phyloP scores from a whole-genome alignment of 64 coral and sea anemone genomes.

The Catalaphyllia jardinei region DNA sequence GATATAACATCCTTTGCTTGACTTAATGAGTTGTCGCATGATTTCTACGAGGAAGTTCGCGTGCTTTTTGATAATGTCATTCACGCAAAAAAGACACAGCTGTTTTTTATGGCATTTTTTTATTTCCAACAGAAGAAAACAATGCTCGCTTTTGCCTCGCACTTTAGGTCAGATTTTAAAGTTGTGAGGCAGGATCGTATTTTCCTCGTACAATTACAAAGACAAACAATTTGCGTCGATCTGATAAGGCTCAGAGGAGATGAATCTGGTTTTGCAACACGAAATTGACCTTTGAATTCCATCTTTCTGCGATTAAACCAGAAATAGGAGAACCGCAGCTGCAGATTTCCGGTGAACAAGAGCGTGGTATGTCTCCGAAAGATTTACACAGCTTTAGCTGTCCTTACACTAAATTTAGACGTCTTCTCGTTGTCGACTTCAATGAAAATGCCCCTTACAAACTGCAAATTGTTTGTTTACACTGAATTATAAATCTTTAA shows the following conservation, averaged over 20 bases:
- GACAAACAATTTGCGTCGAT: slow-evolving; percentile 37
- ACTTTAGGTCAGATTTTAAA: slow-evolving; percentile 14
- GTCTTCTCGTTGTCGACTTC: slow-evolving; percentile 27
- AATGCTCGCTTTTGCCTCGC: background rate
- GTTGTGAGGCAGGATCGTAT: slow-evolving; percentile 19
- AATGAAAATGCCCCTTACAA: slow-evolving; percentile 14
- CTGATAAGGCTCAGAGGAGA: slow-evolving; percentile 39
- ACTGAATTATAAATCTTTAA: slow-evolving; percentile 98
- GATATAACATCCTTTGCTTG: background rate
- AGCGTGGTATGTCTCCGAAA: background rate
- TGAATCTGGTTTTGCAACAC: background rate
- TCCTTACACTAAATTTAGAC: slow-evolving; percentile 19
- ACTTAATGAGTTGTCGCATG: slow-evolving; percentile 28
- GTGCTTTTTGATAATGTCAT: background rate
- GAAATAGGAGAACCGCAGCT: slow-evolving; percentile 9
- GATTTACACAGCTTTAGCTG: slow-evolving; percentile 9
- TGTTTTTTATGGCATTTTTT: background rate
- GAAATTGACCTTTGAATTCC: slow-evolving; percentile 43
- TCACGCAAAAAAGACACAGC: slow-evolving; percentile 1
- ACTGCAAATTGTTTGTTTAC: slow-evolving; percentile 88
- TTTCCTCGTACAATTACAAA: slow-evolving; percentile 17
- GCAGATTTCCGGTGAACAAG: slow-evolving; percentile 18
- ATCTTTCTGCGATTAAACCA: slow-evolving; percentile 18
- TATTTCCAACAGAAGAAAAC: background rate
- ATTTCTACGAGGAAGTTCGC: slow-evolving; percentile 9